Evolutionary conservation across 2,113 vertebrate species (phyloP).

Genomic region (Aleadryas rufinucha): DNA sequence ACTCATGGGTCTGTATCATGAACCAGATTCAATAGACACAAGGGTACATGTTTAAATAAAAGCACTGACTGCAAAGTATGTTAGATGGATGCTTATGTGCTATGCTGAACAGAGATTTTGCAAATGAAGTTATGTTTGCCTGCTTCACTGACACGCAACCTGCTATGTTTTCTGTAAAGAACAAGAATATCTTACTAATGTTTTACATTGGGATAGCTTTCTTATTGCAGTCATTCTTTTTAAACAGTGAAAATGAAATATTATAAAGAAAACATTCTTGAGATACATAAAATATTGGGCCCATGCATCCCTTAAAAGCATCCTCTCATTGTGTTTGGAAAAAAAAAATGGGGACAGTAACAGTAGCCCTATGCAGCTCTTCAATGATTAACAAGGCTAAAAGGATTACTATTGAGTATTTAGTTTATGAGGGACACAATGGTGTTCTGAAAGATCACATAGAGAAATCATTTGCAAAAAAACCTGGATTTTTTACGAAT

Average conservation of each 20-base stretch:
- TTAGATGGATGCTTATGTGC: not conserved
- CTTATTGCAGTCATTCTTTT: not conserved
- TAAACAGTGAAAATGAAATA: not conserved
- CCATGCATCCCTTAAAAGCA: not conserved
- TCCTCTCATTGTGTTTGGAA: not conserved
- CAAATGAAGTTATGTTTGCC: not conserved
- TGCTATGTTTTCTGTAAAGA: not conserved
- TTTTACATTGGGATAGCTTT: not conserved
- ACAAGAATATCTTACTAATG: not conserved
- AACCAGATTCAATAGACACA: not conserved
- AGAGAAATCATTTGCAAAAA: not conserved
- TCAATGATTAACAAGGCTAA: constrained; percentile 1
- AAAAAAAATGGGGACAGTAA: not conserved
- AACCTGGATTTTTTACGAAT: not conserved
- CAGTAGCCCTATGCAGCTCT: not conserved
- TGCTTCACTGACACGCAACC: not conserved
- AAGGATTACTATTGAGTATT: constrained; percentile 12
- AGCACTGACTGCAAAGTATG: not conserved
- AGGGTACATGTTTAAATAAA: not conserved
- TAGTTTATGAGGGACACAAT: not conserved
- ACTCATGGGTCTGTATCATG: not conserved
- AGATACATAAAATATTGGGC: not conserved
- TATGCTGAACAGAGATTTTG: not conserved
- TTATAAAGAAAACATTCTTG: not conserved
- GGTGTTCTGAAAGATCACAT: not conserved